phyloP scores from a whole-genome alignment of 2,113 vertebrate species.

The Cynocephalus volans region DNA sequence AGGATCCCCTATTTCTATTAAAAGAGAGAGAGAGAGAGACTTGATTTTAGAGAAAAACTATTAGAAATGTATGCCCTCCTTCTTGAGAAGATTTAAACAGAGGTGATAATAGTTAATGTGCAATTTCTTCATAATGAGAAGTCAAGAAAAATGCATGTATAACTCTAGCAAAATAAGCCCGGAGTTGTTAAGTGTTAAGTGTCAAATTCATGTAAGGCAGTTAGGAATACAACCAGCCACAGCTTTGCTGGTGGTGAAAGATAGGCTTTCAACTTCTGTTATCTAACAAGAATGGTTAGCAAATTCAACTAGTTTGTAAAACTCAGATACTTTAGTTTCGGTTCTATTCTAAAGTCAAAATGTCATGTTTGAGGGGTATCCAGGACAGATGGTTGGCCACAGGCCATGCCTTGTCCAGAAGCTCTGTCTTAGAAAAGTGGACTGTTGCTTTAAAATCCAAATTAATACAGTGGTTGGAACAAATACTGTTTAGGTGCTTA shows the following conservation, averaged over 20 bases:
- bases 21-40: not conserved
- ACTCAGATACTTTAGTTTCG: not conserved
- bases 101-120: not conserved
- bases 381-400: not conserved
- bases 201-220: not conserved
- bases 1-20: not conserved
- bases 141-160: not conserved
- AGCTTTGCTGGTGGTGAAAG: not conserved
- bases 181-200: not conserved
- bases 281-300: not conserved
- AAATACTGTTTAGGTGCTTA: not conserved
- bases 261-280: not conserved
- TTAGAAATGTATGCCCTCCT: not conserved
- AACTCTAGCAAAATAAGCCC: not conserved
- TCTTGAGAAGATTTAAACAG: not conserved
- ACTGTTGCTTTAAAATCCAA: not conserved
- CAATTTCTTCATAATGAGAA: not conserved
- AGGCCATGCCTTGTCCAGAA: not conserved
- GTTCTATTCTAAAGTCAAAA: not conserved
- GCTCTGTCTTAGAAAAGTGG: not conserved
- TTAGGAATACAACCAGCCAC: not conserved
- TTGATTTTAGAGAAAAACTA: not conserved
- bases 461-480: not conserved
- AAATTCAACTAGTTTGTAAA: slow-evolving; percentile 1
- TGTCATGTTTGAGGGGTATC: not conserved